A percentile compares a stretch with the other conserved stretches of the same genome.
Conservation (phyloP, 2,888 invertebrate species). For the Polylopha cassiicola region DNA sequence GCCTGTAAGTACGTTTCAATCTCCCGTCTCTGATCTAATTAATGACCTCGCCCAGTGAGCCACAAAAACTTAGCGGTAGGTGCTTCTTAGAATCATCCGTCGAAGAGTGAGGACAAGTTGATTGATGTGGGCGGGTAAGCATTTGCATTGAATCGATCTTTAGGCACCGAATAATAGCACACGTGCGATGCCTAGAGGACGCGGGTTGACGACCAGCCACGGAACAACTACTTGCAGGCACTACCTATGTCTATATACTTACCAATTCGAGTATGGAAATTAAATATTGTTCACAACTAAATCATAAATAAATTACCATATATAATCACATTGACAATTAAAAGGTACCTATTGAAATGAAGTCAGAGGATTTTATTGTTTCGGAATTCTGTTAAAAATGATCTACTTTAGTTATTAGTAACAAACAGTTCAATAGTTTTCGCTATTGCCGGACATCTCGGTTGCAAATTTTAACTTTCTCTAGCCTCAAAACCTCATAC, state of each 20-base stretch:
- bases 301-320: no score
- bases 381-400: no score
- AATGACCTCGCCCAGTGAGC: conserved; percentile 45
- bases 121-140: conserved; percentile 58
- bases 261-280: background rate
- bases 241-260: conserved; percentile 1
- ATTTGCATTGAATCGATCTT: conserved; percentile 72
- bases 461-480: conserved; percentile 71
- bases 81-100: conserved; percentile 33
- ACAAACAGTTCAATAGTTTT: conserved; percentile 18
- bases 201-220: conserved; percentile 45
- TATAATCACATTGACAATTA: no score
- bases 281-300: no score
- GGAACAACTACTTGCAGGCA: conserved; percentile 18
- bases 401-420: conserved; percentile 4
- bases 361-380: no score
- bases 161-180: conserved; percentile 52
- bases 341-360: no score
- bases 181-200: conserved; percentile 40
- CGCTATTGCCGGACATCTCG: conserved; percentile 46
- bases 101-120: conserved; percentile 50
- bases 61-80: conserved; percentile 53
- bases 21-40: conserved; percentile 58
- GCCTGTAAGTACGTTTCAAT: conserved; percentile 46
- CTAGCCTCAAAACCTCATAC: conserved; percentile 74